Base-by-base conservation (phyloP, 2,888 invertebrate genomes). In the Pocota personata region DNA sequence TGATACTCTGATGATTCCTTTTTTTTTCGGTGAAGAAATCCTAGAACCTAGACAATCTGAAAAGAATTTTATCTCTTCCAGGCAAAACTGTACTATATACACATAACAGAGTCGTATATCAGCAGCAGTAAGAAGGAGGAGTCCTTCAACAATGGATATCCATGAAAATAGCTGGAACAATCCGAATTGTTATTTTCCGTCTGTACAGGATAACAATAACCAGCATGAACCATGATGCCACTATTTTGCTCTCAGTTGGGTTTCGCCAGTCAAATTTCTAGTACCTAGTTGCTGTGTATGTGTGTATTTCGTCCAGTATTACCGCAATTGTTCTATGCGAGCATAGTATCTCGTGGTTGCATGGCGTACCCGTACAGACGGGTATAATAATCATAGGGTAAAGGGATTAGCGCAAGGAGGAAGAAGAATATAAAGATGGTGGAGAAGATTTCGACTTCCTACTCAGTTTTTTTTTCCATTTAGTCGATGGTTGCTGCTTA, bases 181-280 rank as follows among this genome's bases (percentile, higher is more conserved):
- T 77, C 52, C 43, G 48, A 66, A 77, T 78, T 78, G 78, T 83
- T 78, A 78, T 77, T 83, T 83, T 83, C 78, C 72, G 77, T 83
- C 67, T 72, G 66, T 67, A 77, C 32, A 67, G 77, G 78, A 83
- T 72, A 77, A 78, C 72, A 78, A 78, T 83, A 77, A 83, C 82
- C 82, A 78, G 82, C 78, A 83, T 67, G 82, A 77, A 40, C 82
- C 77, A 83, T 78, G 67, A 67, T 83, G 78, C 46, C 55, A 67
- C 67, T 52, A 73, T 66, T 83, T 73, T 60, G 46, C 32, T 67
- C 37, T 60, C 66, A n/a, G 40, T 73, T 62, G 78, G 67, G 30
- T 62, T 46, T 62, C 52, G 46, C 32, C 72, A 77, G 60, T 58
- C 77, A 82, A 82, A 82, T 72, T 73, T 78, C 43, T 24, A 60